Conservation (phyloP, 2,113 vertebrate species). For the Cyrtonyx montezumae region DNA sequence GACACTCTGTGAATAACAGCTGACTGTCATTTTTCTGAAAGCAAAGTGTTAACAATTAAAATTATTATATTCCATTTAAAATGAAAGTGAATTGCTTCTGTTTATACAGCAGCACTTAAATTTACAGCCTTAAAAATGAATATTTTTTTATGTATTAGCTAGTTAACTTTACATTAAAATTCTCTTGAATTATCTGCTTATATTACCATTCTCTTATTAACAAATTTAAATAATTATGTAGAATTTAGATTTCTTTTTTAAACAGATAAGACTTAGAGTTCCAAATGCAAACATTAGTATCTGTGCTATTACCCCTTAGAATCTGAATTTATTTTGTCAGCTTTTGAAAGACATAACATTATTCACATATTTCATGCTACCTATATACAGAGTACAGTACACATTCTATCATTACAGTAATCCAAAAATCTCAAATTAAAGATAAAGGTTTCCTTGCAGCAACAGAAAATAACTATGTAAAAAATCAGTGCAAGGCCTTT, state of each 20-base stretch:
- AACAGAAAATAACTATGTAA: neutral
- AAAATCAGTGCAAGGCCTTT: neutral
- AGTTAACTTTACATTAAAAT: constrained; percentile 4
- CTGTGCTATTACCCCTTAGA: neutral
- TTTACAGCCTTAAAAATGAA: neutral
- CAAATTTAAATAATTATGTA: neutral
- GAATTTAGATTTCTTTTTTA: neutral
- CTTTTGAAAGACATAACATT: constrained; percentile 8
- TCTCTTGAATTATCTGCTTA: constrained; percentile 44
- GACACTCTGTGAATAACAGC: neutral
- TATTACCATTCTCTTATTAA: constrained; percentile 50
- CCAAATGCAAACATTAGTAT: neutral
- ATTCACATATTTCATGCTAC: neutral
- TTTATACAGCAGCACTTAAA: neutral
- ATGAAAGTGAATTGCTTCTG: neutral
- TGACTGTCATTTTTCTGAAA: neutral
- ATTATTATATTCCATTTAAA: neutral
- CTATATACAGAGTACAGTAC: neutral
- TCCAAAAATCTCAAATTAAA: neutral
- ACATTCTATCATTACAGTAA: neutral
- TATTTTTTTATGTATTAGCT: constrained; percentile 7
- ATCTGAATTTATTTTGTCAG: constrained; percentile 2
- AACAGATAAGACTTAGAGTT: neutral
- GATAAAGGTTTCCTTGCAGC: neutral
- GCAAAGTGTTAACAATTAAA: neutral